phyloP scores from a whole-genome alignment of 2,888 invertebrate species.

The Idaea dimidiata region DNA sequence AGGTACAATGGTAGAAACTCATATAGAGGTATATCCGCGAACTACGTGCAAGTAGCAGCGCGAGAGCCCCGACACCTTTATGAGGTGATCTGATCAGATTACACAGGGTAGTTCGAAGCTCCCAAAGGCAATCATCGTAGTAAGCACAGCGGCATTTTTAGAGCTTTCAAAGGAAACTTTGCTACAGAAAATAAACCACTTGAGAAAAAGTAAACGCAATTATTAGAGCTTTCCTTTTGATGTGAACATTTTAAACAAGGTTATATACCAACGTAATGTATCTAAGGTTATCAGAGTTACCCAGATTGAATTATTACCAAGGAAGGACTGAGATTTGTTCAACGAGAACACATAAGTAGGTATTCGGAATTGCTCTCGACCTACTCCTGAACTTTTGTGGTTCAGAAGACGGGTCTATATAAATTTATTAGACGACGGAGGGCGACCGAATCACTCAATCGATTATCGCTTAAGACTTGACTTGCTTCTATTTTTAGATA shows the following conservation, averaged over 20 bases:
- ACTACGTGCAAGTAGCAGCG: not conserved
- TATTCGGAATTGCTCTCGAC: conserved; percentile 9
- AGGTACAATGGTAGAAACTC: not conserved
- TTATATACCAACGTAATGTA: not conserved
- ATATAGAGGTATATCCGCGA: not conserved
- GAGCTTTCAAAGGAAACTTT: not conserved
- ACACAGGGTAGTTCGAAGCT: not conserved
- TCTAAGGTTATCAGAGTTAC: not conserved
- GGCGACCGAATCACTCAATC: conserved; percentile 15
- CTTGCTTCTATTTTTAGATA: conserved; percentile 12
- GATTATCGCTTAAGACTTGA: conserved; percentile 14
- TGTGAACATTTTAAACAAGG: not conserved
- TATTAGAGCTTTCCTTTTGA: not conserved
- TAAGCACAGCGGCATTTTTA: not conserved
- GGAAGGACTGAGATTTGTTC: not conserved
- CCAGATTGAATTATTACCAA: not conserved
- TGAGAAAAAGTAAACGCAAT: not conserved
- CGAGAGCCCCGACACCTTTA: not conserved
- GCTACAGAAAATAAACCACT: not conserved
- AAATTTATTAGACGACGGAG: conserved; percentile 16
- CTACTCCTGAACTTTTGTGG: conserved; percentile 19
- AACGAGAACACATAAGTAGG: not conserved
- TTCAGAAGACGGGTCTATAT: conserved; percentile 16
- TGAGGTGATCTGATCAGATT: not conserved
- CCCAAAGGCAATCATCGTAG: not conserved